phyloP scores from a whole-genome alignment of 2,888 invertebrate species.

The Buathra laborator region DNA sequence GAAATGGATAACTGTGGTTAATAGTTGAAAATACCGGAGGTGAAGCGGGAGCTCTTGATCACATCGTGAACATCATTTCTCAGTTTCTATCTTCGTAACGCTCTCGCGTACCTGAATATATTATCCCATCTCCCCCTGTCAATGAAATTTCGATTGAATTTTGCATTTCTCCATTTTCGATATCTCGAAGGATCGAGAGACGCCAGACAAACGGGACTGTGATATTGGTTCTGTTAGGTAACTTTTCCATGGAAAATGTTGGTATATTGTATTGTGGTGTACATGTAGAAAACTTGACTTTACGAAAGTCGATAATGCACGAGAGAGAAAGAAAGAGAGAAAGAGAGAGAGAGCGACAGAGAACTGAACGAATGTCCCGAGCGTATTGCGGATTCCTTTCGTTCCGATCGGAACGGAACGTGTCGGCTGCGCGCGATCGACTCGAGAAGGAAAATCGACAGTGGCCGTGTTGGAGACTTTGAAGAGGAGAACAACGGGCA shows the following conservation, averaged over 20 bases:
- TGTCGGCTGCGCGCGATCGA: slow-evolving; percentile 38
- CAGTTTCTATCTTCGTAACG: not conserved
- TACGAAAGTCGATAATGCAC: slow-evolving; percentile 53
- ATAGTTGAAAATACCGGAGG: slow-evolving; percentile 20
- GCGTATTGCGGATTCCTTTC: slow-evolving; percentile 57
- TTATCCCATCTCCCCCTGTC: not conserved
- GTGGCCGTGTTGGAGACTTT: slow-evolving; percentile 53
- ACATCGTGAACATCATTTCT: not conserved
- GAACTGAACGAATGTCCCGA: slow-evolving; percentile 45
- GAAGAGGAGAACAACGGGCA: slow-evolving; percentile 53
- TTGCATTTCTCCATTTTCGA: slow-evolving; percentile 28
- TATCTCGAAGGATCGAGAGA: not conserved
- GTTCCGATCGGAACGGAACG: slow-evolving; percentile 23
- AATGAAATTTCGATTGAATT: slow-evolving; percentile 18
- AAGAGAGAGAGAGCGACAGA: not conserved
- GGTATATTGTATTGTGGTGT: slow-evolving; percentile 48
- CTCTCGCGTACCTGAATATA: slow-evolving; percentile 28
- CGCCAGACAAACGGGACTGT: slow-evolving; percentile 22
- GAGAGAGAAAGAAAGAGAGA: not conserved
- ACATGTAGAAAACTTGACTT: slow-evolving; percentile 58
- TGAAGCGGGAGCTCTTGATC: not conserved
- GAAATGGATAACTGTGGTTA: slow-evolving; percentile 12
- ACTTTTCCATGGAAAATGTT: slow-evolving; percentile 53
- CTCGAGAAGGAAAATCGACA: slow-evolving; percentile 57
- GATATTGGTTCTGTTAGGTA: slow-evolving; percentile 56